These are phyloP conservation scores for Semotilus atromaculatus DNA, from an alignment of 2,797 vertebrate species.

Conservation along the genomic window DNA sequence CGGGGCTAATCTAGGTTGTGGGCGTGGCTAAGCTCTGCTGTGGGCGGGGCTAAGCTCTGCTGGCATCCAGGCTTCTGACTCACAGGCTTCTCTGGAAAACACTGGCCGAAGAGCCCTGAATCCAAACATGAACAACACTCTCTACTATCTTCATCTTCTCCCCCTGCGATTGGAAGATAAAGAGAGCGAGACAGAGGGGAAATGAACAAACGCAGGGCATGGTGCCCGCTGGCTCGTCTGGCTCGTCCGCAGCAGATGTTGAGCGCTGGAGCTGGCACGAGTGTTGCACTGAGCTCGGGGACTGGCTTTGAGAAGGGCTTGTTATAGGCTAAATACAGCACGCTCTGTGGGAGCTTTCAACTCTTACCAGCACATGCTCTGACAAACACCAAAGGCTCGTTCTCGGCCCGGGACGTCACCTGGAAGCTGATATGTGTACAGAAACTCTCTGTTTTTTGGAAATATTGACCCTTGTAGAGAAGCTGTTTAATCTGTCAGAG, in stretches of 20 bases:
- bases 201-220: constrained; percentile 13
- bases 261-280: constrained; percentile 28
- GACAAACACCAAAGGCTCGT: constrained; percentile 6
- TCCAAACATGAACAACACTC: background rate
- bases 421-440: background rate
- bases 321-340: constrained; percentile 42
- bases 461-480: constrained; percentile 21
- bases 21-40: no score
- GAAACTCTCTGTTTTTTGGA: background rate
- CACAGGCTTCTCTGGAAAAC: background rate
- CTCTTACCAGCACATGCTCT: constrained; percentile 17
- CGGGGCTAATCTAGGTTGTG: no score
- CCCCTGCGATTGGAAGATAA: background rate
- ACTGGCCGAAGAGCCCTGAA: background rate
- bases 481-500: constrained; percentile 15
- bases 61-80: background rate
- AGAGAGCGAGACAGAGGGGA: background rate
- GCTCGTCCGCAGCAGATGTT: constrained; percentile 52
- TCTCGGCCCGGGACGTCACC: background rate
- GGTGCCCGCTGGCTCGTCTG: constrained; percentile 39
- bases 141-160: background rate
- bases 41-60: no score
- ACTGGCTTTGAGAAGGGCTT: constrained; percentile 13
- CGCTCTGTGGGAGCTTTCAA: constrained; percentile 38
- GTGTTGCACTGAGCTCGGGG: constrained; percentile 20